Conservation (phyloP, 2,113 vertebrate genomes). For the Capreolus pygargus region DNA sequence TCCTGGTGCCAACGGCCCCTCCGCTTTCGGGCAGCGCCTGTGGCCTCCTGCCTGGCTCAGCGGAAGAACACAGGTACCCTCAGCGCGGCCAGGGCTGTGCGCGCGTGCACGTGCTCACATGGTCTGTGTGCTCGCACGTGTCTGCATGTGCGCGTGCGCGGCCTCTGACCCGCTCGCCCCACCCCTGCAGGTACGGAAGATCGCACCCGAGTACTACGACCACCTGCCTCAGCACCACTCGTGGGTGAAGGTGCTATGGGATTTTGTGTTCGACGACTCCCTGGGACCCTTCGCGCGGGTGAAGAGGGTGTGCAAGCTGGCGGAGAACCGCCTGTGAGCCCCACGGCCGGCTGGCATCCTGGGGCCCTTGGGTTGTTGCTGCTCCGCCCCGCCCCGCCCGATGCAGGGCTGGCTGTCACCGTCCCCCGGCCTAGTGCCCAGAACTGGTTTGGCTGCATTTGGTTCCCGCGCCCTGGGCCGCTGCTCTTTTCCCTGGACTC, state of each 20-base stretch:
- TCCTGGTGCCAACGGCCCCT: not conserved
- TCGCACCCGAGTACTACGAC: conserved; percentile 96
- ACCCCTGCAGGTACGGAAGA: conserved; percentile 91
- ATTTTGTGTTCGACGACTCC: conserved; percentile 94
- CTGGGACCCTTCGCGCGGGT: conserved; percentile 93
- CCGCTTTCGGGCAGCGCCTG: not conserved
- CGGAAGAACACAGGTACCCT: not conserved
- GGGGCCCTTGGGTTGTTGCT: not conserved
- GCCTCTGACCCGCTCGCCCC: not conserved
- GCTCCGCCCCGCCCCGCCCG: not conserved
- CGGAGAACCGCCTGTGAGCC: conserved; percentile 70
- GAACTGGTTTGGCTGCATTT: not conserved
- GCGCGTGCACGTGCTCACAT: not conserved
- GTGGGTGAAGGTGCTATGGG: conserved; percentile 94
- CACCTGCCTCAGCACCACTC: conserved; percentile 93
- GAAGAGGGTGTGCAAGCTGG: conserved; percentile 91
- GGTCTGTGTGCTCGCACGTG: not conserved
- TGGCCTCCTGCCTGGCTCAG: not conserved
- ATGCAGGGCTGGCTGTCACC: accelerated
- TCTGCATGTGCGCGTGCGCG: accelerated
- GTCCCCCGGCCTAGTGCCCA: accelerated
- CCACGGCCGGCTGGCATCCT: accelerated
- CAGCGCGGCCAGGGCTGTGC: accelerated
- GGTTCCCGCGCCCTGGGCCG: not conserved
- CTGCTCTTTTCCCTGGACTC: not conserved